These are phyloP conservation scores for Ennomos erosarius DNA, from an alignment of 2,888 invertebrate species.

Conservation along the genomic window DNA sequence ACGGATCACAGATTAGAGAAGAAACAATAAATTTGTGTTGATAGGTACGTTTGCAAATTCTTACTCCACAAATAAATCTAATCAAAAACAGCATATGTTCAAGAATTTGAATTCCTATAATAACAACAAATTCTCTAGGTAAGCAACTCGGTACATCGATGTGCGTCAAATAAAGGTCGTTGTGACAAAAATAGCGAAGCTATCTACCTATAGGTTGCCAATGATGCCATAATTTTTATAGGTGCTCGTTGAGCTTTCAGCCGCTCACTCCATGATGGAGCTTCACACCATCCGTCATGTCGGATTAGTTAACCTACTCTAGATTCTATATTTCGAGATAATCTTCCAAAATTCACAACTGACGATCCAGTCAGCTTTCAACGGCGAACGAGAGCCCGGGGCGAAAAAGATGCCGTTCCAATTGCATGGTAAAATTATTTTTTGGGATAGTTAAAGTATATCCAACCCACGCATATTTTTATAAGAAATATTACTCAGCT, in stretches of 20 bases:
- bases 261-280: constrained; percentile 6
- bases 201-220: constrained; percentile 7
- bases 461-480: no score
- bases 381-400: no score
- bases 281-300: constrained; percentile 18
- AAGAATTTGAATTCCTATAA: neutral
- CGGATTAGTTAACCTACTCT: constrained; percentile 4
- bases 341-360: no score
- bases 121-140: neutral
- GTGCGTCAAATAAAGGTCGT: constrained; percentile 21
- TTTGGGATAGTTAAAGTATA: no score
- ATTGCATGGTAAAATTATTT: no score
- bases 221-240: constrained; percentile 7
- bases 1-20: no score
- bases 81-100: neutral
- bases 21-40: no score
- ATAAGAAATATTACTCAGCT: no score
- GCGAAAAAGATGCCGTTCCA: no score
- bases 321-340: neutral
- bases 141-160: neutral
- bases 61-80: neutral
- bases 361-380: no score
- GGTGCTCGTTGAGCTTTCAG: constrained; percentile 2
- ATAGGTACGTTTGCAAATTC: no score
- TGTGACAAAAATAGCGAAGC: constrained; percentile 21